Base-by-base conservation (phyloP, 2,113 vertebrate species). In the Micromys minutus region DNA sequence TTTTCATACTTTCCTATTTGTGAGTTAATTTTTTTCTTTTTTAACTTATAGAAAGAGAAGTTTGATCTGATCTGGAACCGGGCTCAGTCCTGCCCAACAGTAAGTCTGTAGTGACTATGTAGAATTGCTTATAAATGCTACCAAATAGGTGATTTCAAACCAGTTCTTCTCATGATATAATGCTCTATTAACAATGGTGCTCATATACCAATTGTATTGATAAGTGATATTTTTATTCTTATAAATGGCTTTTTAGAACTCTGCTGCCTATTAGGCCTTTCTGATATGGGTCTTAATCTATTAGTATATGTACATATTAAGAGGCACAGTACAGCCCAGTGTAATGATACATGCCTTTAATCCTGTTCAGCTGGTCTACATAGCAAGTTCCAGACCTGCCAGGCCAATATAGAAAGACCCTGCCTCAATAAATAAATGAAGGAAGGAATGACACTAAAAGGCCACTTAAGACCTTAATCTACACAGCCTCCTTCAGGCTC, bases 1-100 rank as follows among this genome's bases (percentile, higher is more conserved):
- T 95, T 0, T 0, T 94, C 24, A 16, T 89, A 8, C 91, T 63
- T 93, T 92, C n/a, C 0, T 9, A 42, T 93, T 67, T 94, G 0
- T 96, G 12, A 96, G 72, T 96, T 97, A 95, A 96, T 83, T 90
- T 52, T 95, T 55, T 95, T 98, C 16, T 95, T 96, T 97, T 96
- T 83, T 92, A 97, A 39, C 96, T 97, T 79, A 86, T 94, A 99
- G 99, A 98, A 98, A 4, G 98, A 98, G 85, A 99, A 98, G 16
- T 99, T 99, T 98, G 99, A 99, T 89, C 34, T 99, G 94, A 99
- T 99, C 15, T 97, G 98, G 98, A 98, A 83, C 94, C 98, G 99
- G 94, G 98, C 99, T 59, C 95, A 98, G 97, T 96, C 97, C 7
- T 99, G 99, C 96, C 99, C 99, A 1, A 98, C 98, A 97, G 99